Evolutionary conservation across 2,888 invertebrate species (phyloP).

Genomic region (Chorisops tibialis): DNA sequence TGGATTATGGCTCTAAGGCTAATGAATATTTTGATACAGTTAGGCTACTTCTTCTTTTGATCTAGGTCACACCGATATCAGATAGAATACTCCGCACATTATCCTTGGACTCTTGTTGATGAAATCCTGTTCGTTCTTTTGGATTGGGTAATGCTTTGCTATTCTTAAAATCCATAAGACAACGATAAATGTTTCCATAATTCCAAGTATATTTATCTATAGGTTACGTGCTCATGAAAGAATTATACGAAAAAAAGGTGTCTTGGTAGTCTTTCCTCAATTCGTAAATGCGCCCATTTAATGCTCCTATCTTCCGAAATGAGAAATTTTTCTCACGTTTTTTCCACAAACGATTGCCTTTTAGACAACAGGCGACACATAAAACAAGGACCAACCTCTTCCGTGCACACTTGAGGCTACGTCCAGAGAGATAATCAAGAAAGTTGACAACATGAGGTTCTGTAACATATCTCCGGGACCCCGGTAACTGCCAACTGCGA

Average conservation of each 20-base stretch:
- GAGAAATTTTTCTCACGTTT: constrained; percentile 24
- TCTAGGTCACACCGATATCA: too few relatives aligned
- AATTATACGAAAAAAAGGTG: background rate
- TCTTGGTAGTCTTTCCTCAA: background rate
- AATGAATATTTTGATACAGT: too few relatives aligned
- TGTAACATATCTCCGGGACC: constrained; percentile 10
- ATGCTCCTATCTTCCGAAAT: constrained; percentile 15
- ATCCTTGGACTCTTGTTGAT: too few relatives aligned
- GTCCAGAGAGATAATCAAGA: constrained; percentile 8
- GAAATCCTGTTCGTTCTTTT: too few relatives aligned
- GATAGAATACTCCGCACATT: too few relatives aligned
- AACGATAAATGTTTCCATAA: too few relatives aligned
- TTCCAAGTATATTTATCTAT: background rate
- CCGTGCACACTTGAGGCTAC: background rate
- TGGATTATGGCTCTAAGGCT: too few relatives aligned
- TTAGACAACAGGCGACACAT: constrained; percentile 3
- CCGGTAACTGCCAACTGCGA: background rate
- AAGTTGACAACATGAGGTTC: constrained; percentile 3
- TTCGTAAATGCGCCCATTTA: too few relatives aligned
- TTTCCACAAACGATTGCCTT: constrained; percentile 5
- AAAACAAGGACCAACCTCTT: constrained; percentile 21
- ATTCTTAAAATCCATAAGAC: too few relatives aligned
- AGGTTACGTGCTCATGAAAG: constrained; percentile 8
- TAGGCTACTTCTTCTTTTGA: too few relatives aligned
- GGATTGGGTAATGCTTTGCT: too few relatives aligned